Conservation (phyloP, 1,140 invertebrate genomes). For the Musca vetustissima region DNA sequence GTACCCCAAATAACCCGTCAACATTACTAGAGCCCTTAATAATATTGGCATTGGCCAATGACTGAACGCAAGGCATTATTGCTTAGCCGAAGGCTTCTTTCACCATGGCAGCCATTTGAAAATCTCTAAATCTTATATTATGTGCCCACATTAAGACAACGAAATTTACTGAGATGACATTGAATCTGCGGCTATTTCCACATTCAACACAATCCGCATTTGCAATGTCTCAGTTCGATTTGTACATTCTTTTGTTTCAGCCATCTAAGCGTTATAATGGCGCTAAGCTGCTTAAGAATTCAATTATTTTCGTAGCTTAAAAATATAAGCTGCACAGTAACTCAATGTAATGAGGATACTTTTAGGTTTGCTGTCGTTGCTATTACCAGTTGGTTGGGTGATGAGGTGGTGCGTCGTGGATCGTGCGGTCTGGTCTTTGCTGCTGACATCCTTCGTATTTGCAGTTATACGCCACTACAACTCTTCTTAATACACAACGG, state of each 20-base stretch:
- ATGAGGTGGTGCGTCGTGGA: background rate
- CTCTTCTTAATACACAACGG: background rate
- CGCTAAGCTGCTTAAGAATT: constrained; percentile 26
- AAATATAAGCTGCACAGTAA: constrained; percentile 15
- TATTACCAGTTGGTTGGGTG: background rate
- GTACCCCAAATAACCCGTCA: too few species aligned
- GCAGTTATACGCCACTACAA: background rate
- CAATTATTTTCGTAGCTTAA: constrained; percentile 26
- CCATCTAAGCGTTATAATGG: constrained; percentile 7
- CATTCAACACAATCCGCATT: too few species aligned
- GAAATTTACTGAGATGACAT: too few species aligned
- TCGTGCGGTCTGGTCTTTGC: background rate
- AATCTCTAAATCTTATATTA: too few species aligned
- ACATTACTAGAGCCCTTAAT: too few species aligned
- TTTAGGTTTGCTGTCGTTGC: background rate
- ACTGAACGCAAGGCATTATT: too few species aligned
- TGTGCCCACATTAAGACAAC: too few species aligned
- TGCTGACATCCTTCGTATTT: background rate
- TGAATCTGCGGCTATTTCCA: too few species aligned
- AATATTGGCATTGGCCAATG: too few species aligned
- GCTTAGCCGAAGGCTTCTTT: too few species aligned
- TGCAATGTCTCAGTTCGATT: background rate
- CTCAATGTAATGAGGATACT: constrained; percentile 21
- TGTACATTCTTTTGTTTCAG: background rate
- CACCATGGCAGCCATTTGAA: too few species aligned